Conservation (phyloP, 2,888 invertebrate genomes). For the Tenthredo distinguenda region DNA sequence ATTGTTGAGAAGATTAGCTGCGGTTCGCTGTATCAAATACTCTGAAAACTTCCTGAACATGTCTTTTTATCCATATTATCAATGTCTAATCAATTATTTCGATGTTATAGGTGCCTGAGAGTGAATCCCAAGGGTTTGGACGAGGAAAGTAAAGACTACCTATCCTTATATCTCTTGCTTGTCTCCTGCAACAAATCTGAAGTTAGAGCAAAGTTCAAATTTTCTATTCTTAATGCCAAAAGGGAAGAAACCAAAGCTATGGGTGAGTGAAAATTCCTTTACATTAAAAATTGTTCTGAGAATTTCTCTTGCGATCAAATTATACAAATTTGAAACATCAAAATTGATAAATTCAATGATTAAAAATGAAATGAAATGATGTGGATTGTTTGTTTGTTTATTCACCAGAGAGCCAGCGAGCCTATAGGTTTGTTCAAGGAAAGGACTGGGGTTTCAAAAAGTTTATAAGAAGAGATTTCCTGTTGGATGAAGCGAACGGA, state of each 20-base stretch:
- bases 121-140: slow-evolving; percentile 99
- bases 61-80: not conserved
- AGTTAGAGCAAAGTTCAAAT: slow-evolving; percentile 99
- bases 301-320: not conserved
- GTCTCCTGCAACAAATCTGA: slow-evolving; percentile 99
- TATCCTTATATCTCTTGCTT: slow-evolving; percentile 98
- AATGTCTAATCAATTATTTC: not conserved
- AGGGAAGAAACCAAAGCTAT: slow-evolving; percentile 99
- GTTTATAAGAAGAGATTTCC: slow-evolving; percentile 98
- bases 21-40: not conserved
- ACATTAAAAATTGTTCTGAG: not conserved
- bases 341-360: not conserved
- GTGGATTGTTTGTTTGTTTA: slow-evolving; percentile 51
- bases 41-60: not conserved
- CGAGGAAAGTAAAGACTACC: slow-evolving; percentile 99
- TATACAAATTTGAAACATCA: not conserved
- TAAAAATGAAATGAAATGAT: not conserved
- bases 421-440: slow-evolving; percentile 99
- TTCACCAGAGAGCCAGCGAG: slow-evolving; percentile 88
- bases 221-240: slow-evolving; percentile 99
- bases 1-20: not conserved
- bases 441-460: slow-evolving; percentile 99
- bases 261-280: slow-evolving; percentile 83
- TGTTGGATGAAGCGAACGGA: slow-evolving; percentile 99
- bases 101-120: slow-evolving; percentile 91